Conservation (phyloP, 2,113 vertebrate species). For the Lanius collurio region DNA sequence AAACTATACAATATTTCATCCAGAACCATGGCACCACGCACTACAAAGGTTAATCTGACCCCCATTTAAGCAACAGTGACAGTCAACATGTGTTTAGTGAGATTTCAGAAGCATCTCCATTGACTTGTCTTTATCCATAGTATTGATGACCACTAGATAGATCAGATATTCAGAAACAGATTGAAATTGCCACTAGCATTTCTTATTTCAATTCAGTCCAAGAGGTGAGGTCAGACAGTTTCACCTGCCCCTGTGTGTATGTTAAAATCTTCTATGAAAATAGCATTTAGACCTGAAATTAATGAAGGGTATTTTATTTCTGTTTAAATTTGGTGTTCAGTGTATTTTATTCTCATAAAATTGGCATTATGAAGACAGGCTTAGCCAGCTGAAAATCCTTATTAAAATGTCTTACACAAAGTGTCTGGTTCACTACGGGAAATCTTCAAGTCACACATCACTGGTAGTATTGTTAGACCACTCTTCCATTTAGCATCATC, state of each 20-base stretch:
- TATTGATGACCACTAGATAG: neutral
- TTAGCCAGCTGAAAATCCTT: neutral
- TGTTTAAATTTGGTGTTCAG: neutral
- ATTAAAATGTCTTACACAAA: neutral
- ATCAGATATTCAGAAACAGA: neutral
- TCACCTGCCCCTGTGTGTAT: neutral
- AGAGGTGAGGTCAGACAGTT: neutral
- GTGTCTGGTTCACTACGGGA: neutral
- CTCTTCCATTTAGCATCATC: neutral
- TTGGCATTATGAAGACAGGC: neutral
- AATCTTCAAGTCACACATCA: neutral
- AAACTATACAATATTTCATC: neutral
- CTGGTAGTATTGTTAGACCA: neutral
- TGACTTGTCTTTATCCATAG: neutral
- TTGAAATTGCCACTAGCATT: neutral
- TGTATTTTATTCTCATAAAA: neutral
- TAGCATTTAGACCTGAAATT: neutral
- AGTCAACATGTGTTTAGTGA: neutral
- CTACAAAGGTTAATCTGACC: neutral
- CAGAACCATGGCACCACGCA: neutral
- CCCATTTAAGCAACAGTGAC: neutral
- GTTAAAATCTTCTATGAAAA: neutral
- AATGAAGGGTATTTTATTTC: neutral
- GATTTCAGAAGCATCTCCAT: neutral
- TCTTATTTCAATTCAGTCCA: neutral